A percentile compares a stretch with the other conserved stretches of the same genome.
Conservation (phyloP, 2,888 invertebrate genomes). For the Ceriagrion tenellum region DNA sequence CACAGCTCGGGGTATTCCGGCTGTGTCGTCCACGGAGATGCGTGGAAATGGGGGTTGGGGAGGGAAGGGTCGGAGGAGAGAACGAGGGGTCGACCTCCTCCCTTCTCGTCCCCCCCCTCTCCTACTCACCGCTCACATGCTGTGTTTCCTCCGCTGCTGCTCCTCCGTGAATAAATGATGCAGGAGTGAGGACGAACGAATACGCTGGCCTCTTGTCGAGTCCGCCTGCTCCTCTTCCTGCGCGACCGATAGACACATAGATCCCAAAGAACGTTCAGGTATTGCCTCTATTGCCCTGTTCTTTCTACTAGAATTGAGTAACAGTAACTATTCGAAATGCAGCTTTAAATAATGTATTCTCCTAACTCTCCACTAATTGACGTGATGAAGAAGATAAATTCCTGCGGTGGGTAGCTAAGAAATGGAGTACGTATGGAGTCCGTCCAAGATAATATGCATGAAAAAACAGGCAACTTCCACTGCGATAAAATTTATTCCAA, state of each 20-base stretch:
- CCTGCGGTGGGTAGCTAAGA: too few species aligned
- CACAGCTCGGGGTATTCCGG: neutral
- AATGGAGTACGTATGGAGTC: too few species aligned
- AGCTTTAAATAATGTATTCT: too few species aligned
- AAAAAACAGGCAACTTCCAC: too few species aligned
- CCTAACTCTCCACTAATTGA: too few species aligned
- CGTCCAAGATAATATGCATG: too few species aligned
- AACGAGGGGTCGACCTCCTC: neutral
- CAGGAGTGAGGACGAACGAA: neutral
- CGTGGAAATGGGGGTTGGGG: neutral
- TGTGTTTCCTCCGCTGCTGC: neutral
- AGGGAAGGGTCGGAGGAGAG: neutral
- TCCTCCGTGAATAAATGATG: slow-evolving; percentile 20
- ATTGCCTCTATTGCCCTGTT: neutral
- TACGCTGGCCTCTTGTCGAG: neutral
- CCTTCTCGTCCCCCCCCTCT: neutral
- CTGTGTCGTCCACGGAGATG: neutral
- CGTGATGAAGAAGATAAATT: too few species aligned
- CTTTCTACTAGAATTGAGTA: too few species aligned
- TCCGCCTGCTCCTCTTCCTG: neutral
- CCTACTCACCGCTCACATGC: neutral
- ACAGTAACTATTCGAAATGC: too few species aligned
- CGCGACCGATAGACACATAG: neutral
- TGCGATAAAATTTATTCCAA: too few species aligned
- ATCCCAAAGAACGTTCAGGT: too few species aligned